Conservation (phyloP, 1,140 invertebrate species). For the Asobara japonica region DNA sequence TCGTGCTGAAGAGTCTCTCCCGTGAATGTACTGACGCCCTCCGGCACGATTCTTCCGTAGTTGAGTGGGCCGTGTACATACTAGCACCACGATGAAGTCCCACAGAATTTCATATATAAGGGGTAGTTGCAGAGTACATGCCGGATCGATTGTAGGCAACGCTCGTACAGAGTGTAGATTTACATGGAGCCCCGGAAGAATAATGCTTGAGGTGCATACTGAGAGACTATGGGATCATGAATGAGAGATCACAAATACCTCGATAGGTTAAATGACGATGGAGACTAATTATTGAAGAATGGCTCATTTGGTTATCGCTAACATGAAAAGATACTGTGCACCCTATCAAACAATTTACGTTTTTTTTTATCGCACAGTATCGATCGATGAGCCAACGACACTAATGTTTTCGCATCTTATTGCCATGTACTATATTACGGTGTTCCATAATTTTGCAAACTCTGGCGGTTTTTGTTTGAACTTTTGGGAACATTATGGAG, state of each 20-base stretch:
- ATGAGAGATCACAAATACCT: background rate
- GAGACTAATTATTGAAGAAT: background rate
- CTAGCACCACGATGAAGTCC: background rate
- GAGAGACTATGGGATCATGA: background rate
- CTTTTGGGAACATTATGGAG: no score
- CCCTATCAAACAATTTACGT: no score
- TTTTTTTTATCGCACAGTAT: no score
- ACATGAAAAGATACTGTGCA: no score
- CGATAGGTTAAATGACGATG: background rate
- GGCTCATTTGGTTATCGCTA: no score
- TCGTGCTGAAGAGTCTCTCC: background rate
- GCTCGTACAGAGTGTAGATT: background rate
- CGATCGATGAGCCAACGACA: no score
- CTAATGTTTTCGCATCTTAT: no score
- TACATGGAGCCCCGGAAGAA: background rate
- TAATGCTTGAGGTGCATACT: conserved; percentile 12
- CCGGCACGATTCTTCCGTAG: background rate
- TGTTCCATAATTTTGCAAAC: no score
- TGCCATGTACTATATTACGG: no score
- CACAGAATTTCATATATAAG: conserved; percentile 6
- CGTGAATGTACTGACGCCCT: conserved; percentile 4
- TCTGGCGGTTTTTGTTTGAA: no score
- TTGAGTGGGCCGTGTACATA: background rate
- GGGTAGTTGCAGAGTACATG: background rate
- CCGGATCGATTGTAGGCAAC: background rate